Conservation (phyloP, 2,888 invertebrate species). For the Orthonevra nobilis region DNA sequence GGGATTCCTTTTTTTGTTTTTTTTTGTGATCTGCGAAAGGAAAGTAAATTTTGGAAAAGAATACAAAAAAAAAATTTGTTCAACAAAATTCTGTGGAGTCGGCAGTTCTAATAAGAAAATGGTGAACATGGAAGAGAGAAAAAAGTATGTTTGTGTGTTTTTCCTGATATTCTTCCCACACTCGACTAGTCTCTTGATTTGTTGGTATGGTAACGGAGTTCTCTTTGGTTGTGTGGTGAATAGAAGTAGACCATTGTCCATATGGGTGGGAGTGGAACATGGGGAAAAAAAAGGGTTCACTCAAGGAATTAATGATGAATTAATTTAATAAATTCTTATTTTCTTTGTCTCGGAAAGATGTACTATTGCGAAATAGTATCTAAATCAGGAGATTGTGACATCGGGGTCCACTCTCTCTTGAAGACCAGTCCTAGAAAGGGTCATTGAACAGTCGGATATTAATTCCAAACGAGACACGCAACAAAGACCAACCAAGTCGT, state of each 20-base stretch:
- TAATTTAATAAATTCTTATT: too few relatives aligned
- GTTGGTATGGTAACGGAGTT: constrained; percentile 22
- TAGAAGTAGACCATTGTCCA: too few relatives aligned
- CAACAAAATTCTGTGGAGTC: constrained; percentile 37
- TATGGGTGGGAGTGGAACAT: too few relatives aligned
- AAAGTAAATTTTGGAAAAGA: background rate
- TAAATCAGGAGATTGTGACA: too few relatives aligned
- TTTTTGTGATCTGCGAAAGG: constrained; percentile 7
- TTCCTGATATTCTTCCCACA: constrained; percentile 13
- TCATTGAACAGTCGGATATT: constrained; percentile 20
- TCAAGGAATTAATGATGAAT: background rate
- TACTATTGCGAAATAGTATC: too few relatives aligned
- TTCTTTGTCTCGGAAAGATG: too few relatives aligned
- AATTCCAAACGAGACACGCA: background rate
- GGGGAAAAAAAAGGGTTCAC: background rate
- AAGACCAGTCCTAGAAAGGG: too few relatives aligned
- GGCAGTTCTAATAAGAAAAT: constrained; percentile 21
- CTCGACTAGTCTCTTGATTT: background rate
- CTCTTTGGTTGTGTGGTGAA: constrained; percentile 32
- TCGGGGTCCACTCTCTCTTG: too few relatives aligned
- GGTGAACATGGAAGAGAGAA: background rate
- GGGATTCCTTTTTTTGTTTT: background rate
- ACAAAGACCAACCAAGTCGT: constrained; percentile 19
- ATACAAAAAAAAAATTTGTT: background rate
- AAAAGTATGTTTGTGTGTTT: constrained; percentile 13